These are phyloP conservation scores for Ctenosaura bakeri DNA, from an alignment of 2,797 vertebrate genomes.

Conservation along the genomic window DNA sequence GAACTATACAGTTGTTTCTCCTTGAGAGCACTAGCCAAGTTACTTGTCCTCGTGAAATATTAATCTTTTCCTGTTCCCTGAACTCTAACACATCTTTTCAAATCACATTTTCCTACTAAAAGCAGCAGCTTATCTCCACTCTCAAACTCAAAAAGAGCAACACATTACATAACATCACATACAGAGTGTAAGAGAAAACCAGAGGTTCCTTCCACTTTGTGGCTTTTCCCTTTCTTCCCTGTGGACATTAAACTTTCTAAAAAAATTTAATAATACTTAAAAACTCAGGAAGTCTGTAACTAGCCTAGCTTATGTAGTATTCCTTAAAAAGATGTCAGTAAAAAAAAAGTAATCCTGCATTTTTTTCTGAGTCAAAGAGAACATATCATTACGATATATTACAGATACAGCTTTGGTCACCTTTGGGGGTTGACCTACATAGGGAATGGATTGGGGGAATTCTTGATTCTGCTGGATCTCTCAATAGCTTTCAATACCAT, in stretches of 20 bases:
- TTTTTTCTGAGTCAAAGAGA: not conserved
- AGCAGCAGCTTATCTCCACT: not conserved
- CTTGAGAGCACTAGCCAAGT: not conserved
- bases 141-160: not conserved
- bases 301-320: not conserved
- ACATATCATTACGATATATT: too few relatives aligned
- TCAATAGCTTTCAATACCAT: too few relatives aligned
- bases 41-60: constrained; percentile 12
- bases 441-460: too few relatives aligned
- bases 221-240: not conserved
- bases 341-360: not conserved
- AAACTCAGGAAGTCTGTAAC: not conserved
- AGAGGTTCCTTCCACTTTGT: not conserved
- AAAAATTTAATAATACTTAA: not conserved
- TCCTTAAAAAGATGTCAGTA: not conserved
- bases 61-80: not conserved
- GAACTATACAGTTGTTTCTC: not conserved
- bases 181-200: not conserved
- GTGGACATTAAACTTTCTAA: not conserved
- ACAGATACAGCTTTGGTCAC: too few relatives aligned
- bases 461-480: too few relatives aligned
- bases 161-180: not conserved
- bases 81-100: not conserved
- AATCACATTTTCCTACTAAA: not conserved
- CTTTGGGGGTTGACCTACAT: too few relatives aligned